A percentile compares a stretch with the other conserved stretches of the same genome.
Conservation (phyloP, 2,797 vertebrate species). For the Hydrolagus colliei region DNA sequence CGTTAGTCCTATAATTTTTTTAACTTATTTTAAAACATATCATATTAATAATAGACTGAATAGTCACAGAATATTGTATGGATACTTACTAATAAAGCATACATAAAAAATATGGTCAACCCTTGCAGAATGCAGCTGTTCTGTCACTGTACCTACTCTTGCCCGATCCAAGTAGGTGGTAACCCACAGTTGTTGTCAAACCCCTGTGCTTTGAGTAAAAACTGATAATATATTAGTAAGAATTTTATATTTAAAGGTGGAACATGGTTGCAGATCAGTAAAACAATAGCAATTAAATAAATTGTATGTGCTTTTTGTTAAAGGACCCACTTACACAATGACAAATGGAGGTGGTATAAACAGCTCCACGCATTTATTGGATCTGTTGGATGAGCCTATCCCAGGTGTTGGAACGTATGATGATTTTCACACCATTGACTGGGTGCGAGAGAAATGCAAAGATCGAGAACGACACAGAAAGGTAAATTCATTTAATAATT, state of each 20-base stretch:
- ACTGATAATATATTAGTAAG: no score
- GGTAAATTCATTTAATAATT: slow-evolving; percentile 42
- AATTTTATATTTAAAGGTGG: background rate
- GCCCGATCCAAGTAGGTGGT: background rate
- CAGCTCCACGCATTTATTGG: slow-evolving; percentile 84
- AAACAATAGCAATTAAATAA: background rate
- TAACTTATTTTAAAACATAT: no score
- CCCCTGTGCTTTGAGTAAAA: no score
- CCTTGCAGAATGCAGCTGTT: background rate
- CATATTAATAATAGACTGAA: no score
- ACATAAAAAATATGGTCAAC: no score
- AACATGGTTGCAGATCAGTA: background rate
- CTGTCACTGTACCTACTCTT: background rate
- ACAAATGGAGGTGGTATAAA: slow-evolving; percentile 87
- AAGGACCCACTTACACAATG: slow-evolving; percentile 93
- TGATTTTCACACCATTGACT: slow-evolving; percentile 97
- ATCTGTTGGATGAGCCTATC: slow-evolving; percentile 91
- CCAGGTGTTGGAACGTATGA: slow-evolving; percentile 93
- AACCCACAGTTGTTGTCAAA: no score
- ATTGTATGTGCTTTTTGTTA: background rate
- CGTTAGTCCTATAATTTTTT: no score
- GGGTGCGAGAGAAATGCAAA: slow-evolving; percentile 96
- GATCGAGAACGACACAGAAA: slow-evolving; percentile 90
- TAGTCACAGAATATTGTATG: no score
- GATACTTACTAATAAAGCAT: no score